phyloP scores from a whole-genome alignment of 2,888 invertebrate genomes.

The Ophion slaviceki region DNA sequence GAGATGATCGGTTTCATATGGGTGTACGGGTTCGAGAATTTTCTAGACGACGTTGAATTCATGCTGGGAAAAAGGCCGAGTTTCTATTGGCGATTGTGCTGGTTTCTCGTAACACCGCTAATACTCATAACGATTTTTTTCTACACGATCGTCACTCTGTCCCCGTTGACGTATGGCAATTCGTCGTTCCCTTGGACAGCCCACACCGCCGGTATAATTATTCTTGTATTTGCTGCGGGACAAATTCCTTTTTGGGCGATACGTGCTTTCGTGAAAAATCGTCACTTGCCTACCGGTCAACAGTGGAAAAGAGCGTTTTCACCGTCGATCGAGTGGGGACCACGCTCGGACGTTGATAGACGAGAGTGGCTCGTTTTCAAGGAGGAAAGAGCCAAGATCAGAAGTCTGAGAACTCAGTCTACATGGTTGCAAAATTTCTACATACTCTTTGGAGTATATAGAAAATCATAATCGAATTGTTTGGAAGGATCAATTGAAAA shows the following conservation, averaged over 20 bases:
- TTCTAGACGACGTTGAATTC: constrained; percentile 91
- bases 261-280: constrained; percentile 82
- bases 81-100: constrained; percentile 92
- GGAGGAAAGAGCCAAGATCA: constrained; percentile 67
- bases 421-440: constrained; percentile 67
- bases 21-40: constrained; percentile 86
- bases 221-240: constrained; percentile 84
- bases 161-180: constrained; percentile 86
- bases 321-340: constrained; percentile 66
- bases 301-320: constrained; percentile 65
- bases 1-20: constrained; percentile 83
- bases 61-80: constrained; percentile 90
- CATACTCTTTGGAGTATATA: constrained; percentile 62
- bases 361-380: constrained; percentile 65
- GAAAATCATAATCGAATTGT: constrained; percentile 10
- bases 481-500: neutral
- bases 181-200: constrained; percentile 85
- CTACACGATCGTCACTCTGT: constrained; percentile 87
- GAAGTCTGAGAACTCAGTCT: constrained; percentile 68
- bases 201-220: constrained; percentile 84
- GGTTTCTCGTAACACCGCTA: constrained; percentile 89
- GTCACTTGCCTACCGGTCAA: constrained; percentile 63
- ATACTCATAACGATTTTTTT: constrained; percentile 88
- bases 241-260: constrained; percentile 84
- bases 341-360: constrained; percentile 41